phyloP scores from a whole-genome alignment of 2,797 vertebrate genomes.

The Mionectes olivaceus region DNA sequence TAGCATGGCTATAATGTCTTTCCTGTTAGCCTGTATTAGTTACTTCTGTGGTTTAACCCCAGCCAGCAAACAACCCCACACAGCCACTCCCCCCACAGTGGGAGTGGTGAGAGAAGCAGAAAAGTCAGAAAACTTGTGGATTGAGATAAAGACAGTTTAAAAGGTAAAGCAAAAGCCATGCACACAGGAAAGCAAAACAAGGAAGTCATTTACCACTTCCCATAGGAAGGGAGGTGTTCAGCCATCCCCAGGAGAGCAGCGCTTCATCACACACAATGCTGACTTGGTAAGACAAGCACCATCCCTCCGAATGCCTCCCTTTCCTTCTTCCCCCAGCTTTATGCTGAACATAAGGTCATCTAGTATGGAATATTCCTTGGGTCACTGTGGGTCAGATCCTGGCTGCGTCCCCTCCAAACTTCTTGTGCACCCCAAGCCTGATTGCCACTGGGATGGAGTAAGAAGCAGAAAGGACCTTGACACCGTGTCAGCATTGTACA shows the following conservation, averaged over 20 bases:
- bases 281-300: background rate
- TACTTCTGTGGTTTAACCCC: background rate
- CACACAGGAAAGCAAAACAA: background rate
- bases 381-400: too few species aligned
- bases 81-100: fast-evolving
- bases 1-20: background rate
- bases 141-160: background rate
- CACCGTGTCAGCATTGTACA: background rate
- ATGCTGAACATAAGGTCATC: background rate
- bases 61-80: background rate
- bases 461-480: background rate
- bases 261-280: fast-evolving
- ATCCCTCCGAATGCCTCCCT: background rate
- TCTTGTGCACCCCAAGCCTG: too few species aligned
- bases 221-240: background rate
- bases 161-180: background rate
- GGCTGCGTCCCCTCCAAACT: background rate
- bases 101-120: background rate
- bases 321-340: background rate
- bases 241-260: background rate
- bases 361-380: background rate
- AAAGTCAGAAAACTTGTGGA: background rate
- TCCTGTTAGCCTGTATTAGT: background rate
- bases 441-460: fast-evolving
- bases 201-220: background rate